Evolutionary conservation across 2,113 vertebrate genomes (phyloP), one percentile per base, ranked within the genome.

Genomic region (Octodon degus): DNA sequence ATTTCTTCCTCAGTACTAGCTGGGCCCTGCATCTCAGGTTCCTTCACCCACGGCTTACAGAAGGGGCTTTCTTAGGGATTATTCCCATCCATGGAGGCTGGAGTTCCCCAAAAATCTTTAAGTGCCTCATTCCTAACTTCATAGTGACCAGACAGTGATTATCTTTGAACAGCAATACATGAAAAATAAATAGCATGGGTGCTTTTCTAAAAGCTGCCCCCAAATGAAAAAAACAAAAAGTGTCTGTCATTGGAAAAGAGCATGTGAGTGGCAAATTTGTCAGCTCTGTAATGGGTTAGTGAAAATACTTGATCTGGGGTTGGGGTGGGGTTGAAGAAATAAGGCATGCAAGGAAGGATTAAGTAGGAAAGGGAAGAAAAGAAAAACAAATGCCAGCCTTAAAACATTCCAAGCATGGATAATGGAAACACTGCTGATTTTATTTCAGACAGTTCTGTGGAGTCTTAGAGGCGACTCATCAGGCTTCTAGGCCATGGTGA

Each of bases 201-300:
- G 16, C 30, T 60, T 95, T 92, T 90, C 53, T 88, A 76, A 94
- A 94, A 89, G 77, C 0, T 67, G 53, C 58, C 37, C 47, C 70
- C 68, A 94, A 82, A 91, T 89, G 89, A 87, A 94, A 95, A 85
- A 96, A 95, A 91, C 92, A 91, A 82, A 89, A 72, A 34, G 63
- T 88, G 91, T 70, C 24, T 60, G 27, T 88, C 53, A 40, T n/a
- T 91, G 58, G 76, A 60, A 96, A 97, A 72, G 16, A 79, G 10
- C n/a, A 77, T 16, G 50, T 5, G 32, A 68, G 34, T 34, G 81
- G 32, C 84, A 93, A 32, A 14, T 5, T 72, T 84, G 68, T 81
- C 40, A 95, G 86, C 47, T 24, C 82, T 94, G 37, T 87, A 89
- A 88, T 27, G 63, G 58, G 87, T 96, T 95, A 58, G 53, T 85